Evolutionary conservation across 1,140 invertebrate species (phyloP), one percentile per base, ranked within the genome.

Genomic region (Augochlora pura): DNA sequence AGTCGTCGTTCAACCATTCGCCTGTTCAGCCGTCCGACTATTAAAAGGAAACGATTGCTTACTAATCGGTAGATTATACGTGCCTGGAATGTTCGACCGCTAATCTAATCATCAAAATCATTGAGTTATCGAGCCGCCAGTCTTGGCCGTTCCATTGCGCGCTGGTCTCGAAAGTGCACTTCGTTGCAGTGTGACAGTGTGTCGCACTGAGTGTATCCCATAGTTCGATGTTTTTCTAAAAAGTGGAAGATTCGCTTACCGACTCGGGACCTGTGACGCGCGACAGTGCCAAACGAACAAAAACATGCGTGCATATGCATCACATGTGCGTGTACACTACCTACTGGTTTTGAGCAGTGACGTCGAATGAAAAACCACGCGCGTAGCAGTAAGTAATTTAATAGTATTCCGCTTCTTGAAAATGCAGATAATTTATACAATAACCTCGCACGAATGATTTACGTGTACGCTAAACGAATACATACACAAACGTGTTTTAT

Each of bases 61-160:
- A 21, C 12, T 8, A 38, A 59, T 76, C 39, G 32, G 7, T 39
- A 4, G 54, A 46, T 42, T 32, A 16, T 1, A 1, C 38, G 21
- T 23, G 25, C 18, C 16, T 38, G 2, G 65, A 49, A 69, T 23
- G 9, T 68, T 59, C 27, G 21, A 23, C 6, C 21, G 38, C 25
- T 77, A 69, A 77, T 77, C 74, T 70, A 69, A 69, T 77, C 65
- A 60, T 68, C n/a, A 14, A 6, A 7, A 18, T 18, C 16, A 38
- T 18, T 46, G 14, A 7, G 42, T 14, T 12, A 0, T n/a, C 18
- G 2, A 23, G 64, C 12, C n/a, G 38, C 68, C 9, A 59, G 38
- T 23, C 7, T 38, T 69, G 6, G 27, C 3, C 14, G 21, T 57
- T 1, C 16, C 0, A 5, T 2, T 32, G 32, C 32, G 32, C 32